Percentiles rank a stretch among this genome's conserved stretches.
These are phyloP conservation scores for Callyntrura guangdongensis DNA, from an alignment of 2,888 invertebrate genomes.

Conservation along the genomic window DNA sequence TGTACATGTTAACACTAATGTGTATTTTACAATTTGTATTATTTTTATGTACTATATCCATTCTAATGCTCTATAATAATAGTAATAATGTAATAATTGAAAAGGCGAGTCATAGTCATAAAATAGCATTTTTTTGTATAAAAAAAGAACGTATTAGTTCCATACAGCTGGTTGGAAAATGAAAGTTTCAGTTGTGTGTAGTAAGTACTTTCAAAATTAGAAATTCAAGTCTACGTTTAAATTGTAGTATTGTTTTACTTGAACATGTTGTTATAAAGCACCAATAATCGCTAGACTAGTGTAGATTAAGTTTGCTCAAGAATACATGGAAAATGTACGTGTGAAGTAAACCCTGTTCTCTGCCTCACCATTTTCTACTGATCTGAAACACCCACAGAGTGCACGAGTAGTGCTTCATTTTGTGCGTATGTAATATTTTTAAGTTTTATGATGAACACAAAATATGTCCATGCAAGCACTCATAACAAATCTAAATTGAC, in stretches of 20 bases:
- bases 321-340: neutral
- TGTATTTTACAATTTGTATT: constrained; percentile 41
- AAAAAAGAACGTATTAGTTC: constrained; percentile 23
- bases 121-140: neutral
- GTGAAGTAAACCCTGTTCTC: neutral
- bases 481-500: too few relatives aligned
- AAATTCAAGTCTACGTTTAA: constrained; percentile 46
- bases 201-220: constrained; percentile 75
- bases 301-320: neutral
- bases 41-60: neutral
- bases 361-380: neutral
- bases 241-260: neutral
- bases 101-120: constrained; percentile 26
- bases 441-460: too few relatives aligned
- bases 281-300: neutral
- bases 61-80: neutral
- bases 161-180: constrained; percentile 68
- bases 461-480: too few relatives aligned
- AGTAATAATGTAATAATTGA: constrained; percentile 33
- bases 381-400: too few relatives aligned
- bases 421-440: too few relatives aligned
- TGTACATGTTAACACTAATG: neutral
- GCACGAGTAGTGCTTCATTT: too few relatives aligned
- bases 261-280: too few relatives aligned
- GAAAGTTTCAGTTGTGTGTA: constrained; percentile 68